Base-by-base conservation (phyloP, 1,140 invertebrate species). In the Lucilia cuprina region DNA sequence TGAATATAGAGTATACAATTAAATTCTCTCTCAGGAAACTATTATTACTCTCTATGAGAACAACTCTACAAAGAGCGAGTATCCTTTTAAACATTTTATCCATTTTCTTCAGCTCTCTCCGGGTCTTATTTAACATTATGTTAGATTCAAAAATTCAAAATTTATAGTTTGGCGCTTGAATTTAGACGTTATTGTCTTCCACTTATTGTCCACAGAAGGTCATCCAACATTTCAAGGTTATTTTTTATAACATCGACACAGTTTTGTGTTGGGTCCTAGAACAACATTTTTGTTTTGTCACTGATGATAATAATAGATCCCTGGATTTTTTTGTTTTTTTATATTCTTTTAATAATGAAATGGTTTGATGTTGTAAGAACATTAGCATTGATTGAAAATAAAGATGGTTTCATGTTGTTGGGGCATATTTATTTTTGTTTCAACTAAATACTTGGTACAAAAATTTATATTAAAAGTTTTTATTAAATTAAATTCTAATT, bases 191-290 rank as follows among this genome's bases (percentile, higher is more conserved):
- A 25, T 5, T 60, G 5, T 60, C 5, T n/a, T n/a, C 7, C 55
- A 60, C 55, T n/a, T 70, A 70, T 2, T 21, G 9, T 70, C 65
- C 65, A 70, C 65, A 70, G 5, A 70, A 70, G 65, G 65, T 70
- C 65, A 70, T 70, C 19, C 21, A 70, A 70, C 19, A 70, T 70
- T 70, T 70, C 65, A 70, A 70, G 65, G 65, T 70, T 70, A 70
- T 70, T 21, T 70, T 70, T 70, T 21, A 70, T 70, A 17, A 70
- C 50, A 70, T 19, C 65, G 65, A 70, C 65, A 70, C 21, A 70
- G n/a, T 70, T 70, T 21, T 25, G 5, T 70, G 19, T 70, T 70
- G 65, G 1, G 65, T 70, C 65, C 65, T 70, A 70, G 65, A 19
- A 70, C 65, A 70, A 70, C 65, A 70, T 70, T 21, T 70, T 21